Percentiles rank a stretch among this genome's conserved stretches.
These are phyloP conservation scores for Acanthis flammea DNA, from an alignment of 2,797 vertebrate species.

Conservation along the genomic window DNA sequence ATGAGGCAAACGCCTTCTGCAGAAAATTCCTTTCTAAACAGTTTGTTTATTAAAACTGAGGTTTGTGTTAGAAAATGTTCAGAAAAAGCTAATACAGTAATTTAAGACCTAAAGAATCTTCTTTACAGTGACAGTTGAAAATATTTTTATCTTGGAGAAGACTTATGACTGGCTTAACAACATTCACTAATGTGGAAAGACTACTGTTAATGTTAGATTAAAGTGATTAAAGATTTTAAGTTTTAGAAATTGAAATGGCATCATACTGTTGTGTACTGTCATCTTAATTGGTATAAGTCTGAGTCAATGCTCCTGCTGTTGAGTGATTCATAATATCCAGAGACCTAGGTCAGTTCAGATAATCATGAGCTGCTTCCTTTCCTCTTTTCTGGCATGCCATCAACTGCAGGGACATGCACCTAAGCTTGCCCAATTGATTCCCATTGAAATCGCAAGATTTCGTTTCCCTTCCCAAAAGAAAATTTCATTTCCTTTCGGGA, in stretches of 20 bases:
- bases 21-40: neutral
- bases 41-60: neutral
- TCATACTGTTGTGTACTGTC: neutral
- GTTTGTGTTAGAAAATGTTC: neutral
- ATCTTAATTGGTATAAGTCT: rapidly evolving
- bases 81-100: neutral
- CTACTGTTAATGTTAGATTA: neutral
- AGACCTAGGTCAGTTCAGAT: neutral
- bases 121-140: neutral
- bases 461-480: no score
- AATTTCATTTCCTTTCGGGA: no score
- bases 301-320: neutral
- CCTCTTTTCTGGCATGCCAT: neutral
- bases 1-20: neutral
- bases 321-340: neutral
- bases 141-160: neutral
- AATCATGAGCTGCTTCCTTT: neutral
- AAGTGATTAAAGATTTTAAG: neutral
- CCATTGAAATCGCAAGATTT: no score
- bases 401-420: no score
- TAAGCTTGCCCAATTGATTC: no score
- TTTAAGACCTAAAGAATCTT: neutral
- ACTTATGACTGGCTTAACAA: neutral
- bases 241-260: neutral
- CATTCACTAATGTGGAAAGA: neutral